Percentiles rank a stretch among this genome's conserved stretches.
Evolutionary conservation across 2,888 invertebrate species (phyloP).

Genomic region (Nymphalis urticae): DNA sequence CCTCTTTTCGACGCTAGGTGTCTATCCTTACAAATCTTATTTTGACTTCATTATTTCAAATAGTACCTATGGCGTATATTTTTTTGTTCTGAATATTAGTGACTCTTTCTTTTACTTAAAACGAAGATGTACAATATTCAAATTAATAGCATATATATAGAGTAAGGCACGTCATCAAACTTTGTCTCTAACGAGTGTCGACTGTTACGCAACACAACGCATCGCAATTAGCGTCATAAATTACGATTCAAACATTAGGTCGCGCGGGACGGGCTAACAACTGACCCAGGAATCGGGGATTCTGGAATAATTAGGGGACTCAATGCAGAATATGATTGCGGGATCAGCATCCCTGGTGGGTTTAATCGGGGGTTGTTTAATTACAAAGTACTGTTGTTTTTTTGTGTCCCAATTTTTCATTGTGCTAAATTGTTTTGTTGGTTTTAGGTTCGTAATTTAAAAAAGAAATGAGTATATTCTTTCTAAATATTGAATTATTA

Average conservation of each 20-base stretch:
- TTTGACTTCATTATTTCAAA: not conserved
- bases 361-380: constrained; percentile 7
- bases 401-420: not conserved
- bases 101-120: not conserved
- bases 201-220: constrained; percentile 13
- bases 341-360: constrained; percentile 19
- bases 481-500: too few relatives aligned
- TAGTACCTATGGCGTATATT: not conserved
- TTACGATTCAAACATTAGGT: constrained; percentile 17
- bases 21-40: not conserved
- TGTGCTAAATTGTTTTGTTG: not conserved
- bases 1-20: constrained; percentile 45
- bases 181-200: not conserved
- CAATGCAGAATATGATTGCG: constrained; percentile 27
- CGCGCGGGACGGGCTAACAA: constrained; percentile 12
- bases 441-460: not conserved
- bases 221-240: constrained; percentile 29
- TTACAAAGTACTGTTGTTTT: constrained; percentile 17
- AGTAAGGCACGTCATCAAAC: not conserved
- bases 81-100: not conserved
- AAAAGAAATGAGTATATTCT: too few relatives aligned
- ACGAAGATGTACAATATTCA: not conserved
- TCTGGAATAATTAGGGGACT: constrained; percentile 23
- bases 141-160: not conserved
- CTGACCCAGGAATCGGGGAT: constrained; percentile 11